phyloP scores from a whole-genome alignment of 2,797 vertebrate genomes.

The Saguinus oedipus region DNA sequence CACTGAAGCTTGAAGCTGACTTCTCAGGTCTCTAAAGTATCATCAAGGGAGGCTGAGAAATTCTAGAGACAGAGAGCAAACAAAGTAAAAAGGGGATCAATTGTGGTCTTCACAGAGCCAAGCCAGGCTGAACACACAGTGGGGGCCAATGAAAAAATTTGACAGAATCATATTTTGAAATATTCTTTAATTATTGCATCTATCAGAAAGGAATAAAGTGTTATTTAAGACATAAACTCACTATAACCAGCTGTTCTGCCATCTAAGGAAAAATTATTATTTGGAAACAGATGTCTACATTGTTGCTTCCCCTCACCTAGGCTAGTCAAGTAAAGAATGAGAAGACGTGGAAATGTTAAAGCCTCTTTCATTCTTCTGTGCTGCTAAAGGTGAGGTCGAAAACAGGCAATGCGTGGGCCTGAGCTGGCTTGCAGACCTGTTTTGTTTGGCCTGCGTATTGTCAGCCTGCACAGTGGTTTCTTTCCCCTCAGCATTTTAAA shows the following conservation, averaged over 20 bases:
- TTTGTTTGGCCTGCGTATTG: slow-evolving; percentile 65
- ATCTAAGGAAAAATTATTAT: slow-evolving; percentile 8
- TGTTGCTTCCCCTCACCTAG: not conserved
- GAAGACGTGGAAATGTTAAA: not conserved
- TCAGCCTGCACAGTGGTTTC: slow-evolving; percentile 39
- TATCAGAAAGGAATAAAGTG: not conserved
- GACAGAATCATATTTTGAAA: slow-evolving; percentile 4
- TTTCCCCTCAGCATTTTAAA: slow-evolving; percentile 47
- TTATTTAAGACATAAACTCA: slow-evolving; percentile 34
- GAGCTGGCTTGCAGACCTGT: slow-evolving; percentile 38
- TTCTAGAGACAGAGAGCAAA: not conserved
- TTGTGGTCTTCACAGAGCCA: not conserved
- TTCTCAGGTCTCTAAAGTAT: not conserved
- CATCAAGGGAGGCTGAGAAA: slow-evolving; percentile 21
- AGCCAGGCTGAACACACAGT: not conserved
- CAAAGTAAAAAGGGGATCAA: not conserved
- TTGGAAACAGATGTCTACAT: not conserved
- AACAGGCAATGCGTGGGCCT: not conserved
- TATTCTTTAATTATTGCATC: slow-evolving; percentile 19
- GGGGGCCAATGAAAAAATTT: not conserved
- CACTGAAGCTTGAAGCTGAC: not conserved
- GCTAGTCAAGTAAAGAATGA: slow-evolving; percentile 44
- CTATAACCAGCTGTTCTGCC: not conserved
- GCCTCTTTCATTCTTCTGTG: not conserved
- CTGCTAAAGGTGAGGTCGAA: slow-evolving; percentile 41